phyloP scores from a whole-genome alignment of 2,113 vertebrate species.

The Paramisgurnus dabryanus region DNA sequence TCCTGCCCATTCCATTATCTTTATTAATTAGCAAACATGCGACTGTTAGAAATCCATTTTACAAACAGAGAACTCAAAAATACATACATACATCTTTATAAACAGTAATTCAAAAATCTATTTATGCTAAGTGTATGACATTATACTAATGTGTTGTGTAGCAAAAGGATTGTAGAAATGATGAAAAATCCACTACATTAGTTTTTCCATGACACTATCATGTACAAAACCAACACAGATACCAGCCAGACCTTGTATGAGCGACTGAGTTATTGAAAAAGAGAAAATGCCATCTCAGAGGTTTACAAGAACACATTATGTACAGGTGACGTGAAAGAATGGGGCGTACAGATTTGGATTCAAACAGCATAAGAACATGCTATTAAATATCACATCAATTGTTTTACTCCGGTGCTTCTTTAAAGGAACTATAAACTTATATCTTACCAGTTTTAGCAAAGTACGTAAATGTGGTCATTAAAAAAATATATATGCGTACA shows the following conservation, averaged over 20 bases:
- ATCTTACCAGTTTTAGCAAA: slow-evolving; percentile 50
- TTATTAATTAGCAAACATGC: slow-evolving; percentile 99
- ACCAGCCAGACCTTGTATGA: slow-evolving; percentile 19
- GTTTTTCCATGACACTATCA: not conserved
- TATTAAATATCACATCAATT: slow-evolving; percentile 25
- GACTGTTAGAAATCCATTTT: slow-evolving; percentile 92
- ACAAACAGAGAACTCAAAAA: slow-evolving; percentile 98
- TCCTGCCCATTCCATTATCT: slow-evolving; percentile 86
- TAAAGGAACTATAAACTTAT: slow-evolving; percentile 20
- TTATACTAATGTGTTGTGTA: slow-evolving; percentile 83
- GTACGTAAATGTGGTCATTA: slow-evolving; percentile 42
- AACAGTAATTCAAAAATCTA: slow-evolving; percentile 95
- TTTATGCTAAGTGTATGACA: slow-evolving; percentile 85
- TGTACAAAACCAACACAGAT: slow-evolving; percentile 26
- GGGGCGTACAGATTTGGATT: not conserved
- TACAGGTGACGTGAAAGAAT: not conserved
- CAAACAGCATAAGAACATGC: slow-evolving; percentile 11
- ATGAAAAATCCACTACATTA: slow-evolving; percentile 35
- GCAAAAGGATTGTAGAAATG: slow-evolving; percentile 83
- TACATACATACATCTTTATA: slow-evolving; percentile 99
- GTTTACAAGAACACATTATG: not conserved
- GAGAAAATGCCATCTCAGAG: not conserved
- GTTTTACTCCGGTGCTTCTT: slow-evolving; percentile 24
- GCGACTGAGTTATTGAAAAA: slow-evolving; percentile 12
- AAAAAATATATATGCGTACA: slow-evolving; percentile 43